Base-by-base conservation (phyloP, 1,140 invertebrate species). In the Papilio xuthus region DNA sequence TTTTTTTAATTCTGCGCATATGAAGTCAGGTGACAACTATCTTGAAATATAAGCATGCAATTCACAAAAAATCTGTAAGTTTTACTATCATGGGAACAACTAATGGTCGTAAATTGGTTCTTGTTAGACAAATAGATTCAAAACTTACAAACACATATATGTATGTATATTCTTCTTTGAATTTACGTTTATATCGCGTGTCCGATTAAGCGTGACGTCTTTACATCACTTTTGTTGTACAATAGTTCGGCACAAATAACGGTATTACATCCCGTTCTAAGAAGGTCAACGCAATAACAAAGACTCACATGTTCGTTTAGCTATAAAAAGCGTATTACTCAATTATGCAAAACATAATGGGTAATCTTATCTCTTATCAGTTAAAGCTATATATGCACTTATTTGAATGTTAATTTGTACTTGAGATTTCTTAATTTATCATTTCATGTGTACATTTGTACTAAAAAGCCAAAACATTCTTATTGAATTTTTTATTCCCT, bases 361-460 rank as follows among this genome's bases (percentile, higher is more conserved):
- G 12, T 67, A 67, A 67, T 67, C 60, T 67, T 67, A 67, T 28
- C 60, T 60, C 56, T 67, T 63, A 63, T 63, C 56, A 28, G 13
- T 56, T 56, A 20, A 26, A 60, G 3, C 56, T 26, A 10, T 63
- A 26, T 7, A 37, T 37, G 7, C 13, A 28, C 60, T 26, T 63
- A 28, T 63, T 28, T 63, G 4, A 28, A 6, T 63, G 26, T 63
- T 28, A 63, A 63, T 26, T 13, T 28, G 60, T 28, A 63, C 10
- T 28, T 32, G 23, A 63, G 60, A 63, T 26, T 63, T 20, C 12
- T 13, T 60, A 60, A 60, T 26, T n/a, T n/a, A 13, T 12, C 13
- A 18, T 63, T 28, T 63, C n/a, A 20, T 56, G 50, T 53, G 8
- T 56, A 63, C 26, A 63, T 12, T 63, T 63, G 23, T 23, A 63